These are phyloP conservation scores for Todiramphus saurophagus DNA, from an alignment of 2,113 vertebrate genomes.

Conservation along the genomic window DNA sequence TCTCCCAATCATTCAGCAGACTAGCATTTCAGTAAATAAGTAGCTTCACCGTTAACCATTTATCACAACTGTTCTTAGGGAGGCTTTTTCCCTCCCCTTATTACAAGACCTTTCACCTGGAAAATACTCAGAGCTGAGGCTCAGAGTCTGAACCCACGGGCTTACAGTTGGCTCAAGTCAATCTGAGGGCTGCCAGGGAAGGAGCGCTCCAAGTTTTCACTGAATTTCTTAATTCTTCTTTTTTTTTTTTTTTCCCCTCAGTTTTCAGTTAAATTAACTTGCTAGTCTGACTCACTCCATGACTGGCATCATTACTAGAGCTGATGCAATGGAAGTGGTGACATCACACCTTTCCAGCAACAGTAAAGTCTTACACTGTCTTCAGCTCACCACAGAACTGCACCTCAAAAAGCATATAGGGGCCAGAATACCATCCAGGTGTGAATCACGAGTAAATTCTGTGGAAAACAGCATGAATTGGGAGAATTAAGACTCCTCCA, in stretches of 20 bases:
- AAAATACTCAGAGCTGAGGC: neutral
- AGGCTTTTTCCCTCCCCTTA: accelerated
- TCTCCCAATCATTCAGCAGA: neutral
- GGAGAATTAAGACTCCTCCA: neutral
- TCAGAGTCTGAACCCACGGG: neutral
- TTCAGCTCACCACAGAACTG: neutral
- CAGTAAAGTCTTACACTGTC: neutral
- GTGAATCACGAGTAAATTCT: neutral
- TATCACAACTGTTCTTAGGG: neutral
- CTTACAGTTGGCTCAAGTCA: neutral
- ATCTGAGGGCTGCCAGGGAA: neutral
- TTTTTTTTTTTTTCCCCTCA: neutral
- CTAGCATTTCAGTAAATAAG: neutral
- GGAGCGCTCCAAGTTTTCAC: neutral
- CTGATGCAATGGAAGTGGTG: slow-evolving; percentile 41
- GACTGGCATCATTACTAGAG: neutral
- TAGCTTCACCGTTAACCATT: neutral
- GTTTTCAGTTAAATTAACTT: slow-evolving; percentile 27
- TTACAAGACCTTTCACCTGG: neutral
- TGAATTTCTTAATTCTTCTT: neutral
- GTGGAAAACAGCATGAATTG: accelerated
- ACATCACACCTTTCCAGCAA: neutral
- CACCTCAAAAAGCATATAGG: neutral
- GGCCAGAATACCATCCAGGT: neutral
- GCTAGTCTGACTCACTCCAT: neutral